Evolutionary conservation across 2,797 vertebrate species (phyloP).

Genomic region (Pipistrellus pygmaeus): DNA sequence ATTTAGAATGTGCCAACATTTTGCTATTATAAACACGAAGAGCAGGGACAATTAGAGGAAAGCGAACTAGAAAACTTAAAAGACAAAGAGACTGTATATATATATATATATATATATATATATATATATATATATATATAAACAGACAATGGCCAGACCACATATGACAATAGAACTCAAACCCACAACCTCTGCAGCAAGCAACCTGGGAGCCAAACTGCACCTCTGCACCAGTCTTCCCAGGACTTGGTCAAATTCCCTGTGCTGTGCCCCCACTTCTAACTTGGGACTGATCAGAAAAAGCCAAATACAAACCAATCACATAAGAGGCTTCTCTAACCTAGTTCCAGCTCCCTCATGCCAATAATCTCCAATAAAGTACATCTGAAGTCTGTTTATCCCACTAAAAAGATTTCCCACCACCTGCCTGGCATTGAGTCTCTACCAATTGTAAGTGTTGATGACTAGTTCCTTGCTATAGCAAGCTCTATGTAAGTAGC

Average conservation of each 20-base stretch:
- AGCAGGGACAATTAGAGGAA: constrained; percentile 1
- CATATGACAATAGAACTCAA: neutral
- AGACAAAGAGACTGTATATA: neutral
- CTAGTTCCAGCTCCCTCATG: neutral
- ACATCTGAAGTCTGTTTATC: neutral
- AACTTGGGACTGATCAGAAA: neutral
- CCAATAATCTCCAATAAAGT: neutral
- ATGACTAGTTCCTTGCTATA: neutral
- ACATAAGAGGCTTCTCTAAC: neutral
- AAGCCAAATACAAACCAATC: neutral
- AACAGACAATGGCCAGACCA: neutral
- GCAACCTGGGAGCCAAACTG: neutral
- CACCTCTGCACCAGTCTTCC: neutral
- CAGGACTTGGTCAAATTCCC: neutral
- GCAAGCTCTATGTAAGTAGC: neutral
- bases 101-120: too few relatives aligned
- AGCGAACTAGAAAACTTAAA: constrained; percentile 44
- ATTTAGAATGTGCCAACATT: constrained; percentile 34
- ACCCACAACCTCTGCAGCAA: neutral
- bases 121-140: neutral
- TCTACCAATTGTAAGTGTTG: neutral
- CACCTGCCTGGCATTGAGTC: neutral
- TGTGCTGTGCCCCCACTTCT: neutral
- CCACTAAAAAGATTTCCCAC: neutral
- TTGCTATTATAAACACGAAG: constrained; percentile 36